Base-by-base conservation (phyloP, 2,797 vertebrate species). In the Muraenolepis orangiensis region DNA sequence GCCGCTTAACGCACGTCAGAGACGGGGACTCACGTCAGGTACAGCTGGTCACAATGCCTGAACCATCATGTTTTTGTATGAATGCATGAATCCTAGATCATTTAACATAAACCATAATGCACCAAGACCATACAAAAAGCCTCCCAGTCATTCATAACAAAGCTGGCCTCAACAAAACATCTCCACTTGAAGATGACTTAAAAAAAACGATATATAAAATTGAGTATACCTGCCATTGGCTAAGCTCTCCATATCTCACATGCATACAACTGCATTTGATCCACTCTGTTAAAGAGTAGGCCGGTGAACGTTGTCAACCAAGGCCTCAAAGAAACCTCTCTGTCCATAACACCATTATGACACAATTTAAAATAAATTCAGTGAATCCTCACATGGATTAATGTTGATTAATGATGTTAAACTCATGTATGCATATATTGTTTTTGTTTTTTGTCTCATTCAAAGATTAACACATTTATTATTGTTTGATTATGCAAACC, bases 391-490 rank as follows among this genome's bases (percentile, higher is more conserved):
- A 78, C 79, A 76, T 67, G 84, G 84, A 86, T 79, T 85, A 84
- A 84, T 77, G 75, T 79, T 81, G 84, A 86, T 79, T 85, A 84
- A 84, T 77, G 75, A 78, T 81, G 75, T 82, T 81, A 83, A 86
- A 81, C 84, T 78, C 83, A 72, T 86, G 87, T 85, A 84, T 86
- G 71, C 14, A 78, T 82, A 6, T 61, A 76, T 90, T 91, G 85
- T 89, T 88, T 89, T 90, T 86, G 81, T 72, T 40, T 68, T 72
- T 84, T 72, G 81, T 85, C 74, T 89, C 82, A 84, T 85, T 88
- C 85, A 83, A 83, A 93, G 91, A 92, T 93, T 90, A 92, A 90
- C 83, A 57, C 78, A 31, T 90, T 92, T 91, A 91, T 87, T 92
- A 91, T 90, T 92, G 86, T 66, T 84, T 91, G 92, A 93, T 93